Percentiles rank a stretch among this genome's conserved stretches.
Conservation (phyloP, 2,797 vertebrate species). For the Sphenopsis melanotis region DNA sequence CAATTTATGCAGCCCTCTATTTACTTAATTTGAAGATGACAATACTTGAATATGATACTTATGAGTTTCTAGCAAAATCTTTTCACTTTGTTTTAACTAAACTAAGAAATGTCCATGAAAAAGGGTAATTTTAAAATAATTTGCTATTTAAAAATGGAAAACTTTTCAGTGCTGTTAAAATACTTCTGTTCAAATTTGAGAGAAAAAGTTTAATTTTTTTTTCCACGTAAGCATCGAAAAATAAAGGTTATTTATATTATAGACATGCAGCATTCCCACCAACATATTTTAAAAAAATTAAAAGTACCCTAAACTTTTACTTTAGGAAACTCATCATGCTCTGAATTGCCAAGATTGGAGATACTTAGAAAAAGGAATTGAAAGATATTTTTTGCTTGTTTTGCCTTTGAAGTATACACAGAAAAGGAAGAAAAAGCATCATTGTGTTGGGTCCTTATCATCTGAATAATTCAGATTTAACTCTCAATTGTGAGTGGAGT, state of each 20-base stretch:
- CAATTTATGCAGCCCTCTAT: neutral
- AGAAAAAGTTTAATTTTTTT: rapidly evolving
- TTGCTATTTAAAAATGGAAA: neutral
- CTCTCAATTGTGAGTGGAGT: neutral
- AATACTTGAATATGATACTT: neutral
- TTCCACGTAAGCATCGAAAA: neutral
- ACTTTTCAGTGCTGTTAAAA: neutral
- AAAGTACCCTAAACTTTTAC: neutral
- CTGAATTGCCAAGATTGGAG: neutral
- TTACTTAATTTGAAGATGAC: neutral
- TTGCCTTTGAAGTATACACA: neutral
- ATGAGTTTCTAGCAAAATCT: neutral
- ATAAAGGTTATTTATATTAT: neutral
- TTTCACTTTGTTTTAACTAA: neutral
- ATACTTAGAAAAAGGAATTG: neutral
- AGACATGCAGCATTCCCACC: neutral
- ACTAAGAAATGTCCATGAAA: neutral
- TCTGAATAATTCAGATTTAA: neutral
- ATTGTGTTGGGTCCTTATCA: neutral
- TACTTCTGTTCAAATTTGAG: neutral
- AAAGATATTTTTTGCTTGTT: neutral
- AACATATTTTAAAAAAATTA: neutral
- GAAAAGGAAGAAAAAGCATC: neutral
- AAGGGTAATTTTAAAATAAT: neutral
- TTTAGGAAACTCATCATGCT: neutral